These are phyloP conservation scores for Ramphastos sulfuratus DNA, from an alignment of 2,113 vertebrate species.

Conservation along the genomic window DNA sequence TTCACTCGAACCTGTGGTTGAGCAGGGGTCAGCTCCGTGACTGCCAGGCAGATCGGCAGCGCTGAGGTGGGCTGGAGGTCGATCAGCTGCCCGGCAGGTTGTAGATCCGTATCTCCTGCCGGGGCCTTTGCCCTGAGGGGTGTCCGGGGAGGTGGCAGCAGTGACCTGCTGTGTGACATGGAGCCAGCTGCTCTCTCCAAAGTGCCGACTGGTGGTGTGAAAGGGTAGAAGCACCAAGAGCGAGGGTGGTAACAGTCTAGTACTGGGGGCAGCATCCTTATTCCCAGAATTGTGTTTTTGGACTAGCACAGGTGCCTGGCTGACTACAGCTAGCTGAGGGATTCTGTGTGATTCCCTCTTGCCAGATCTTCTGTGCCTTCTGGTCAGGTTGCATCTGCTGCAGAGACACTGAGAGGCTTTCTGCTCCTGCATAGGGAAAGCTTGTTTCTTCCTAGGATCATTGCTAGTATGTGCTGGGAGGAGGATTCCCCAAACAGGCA, in stretches of 20 bases:
- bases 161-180: not conserved
- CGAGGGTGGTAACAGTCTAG: not conserved
- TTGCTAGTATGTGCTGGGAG: conserved; percentile 29
- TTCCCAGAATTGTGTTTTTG: not conserved
- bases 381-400: not conserved
- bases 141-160: not conserved
- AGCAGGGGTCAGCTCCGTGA: not conserved
- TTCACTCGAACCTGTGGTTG: not conserved
- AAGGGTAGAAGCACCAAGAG: not conserved
- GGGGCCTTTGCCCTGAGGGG: not conserved
- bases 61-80: not conserved
- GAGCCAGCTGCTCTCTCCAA: not conserved
- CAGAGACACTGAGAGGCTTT: not conserved
- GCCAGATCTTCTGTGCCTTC: not conserved
- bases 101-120: not conserved
- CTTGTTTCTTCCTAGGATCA: conserved; percentile 29
- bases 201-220: not conserved
- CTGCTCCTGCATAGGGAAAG: not conserved
- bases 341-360: not conserved
- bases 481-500: conserved; percentile 38
- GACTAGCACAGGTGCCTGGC: not conserved
- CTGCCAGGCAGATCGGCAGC: not conserved
- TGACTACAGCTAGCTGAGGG: not conserved
- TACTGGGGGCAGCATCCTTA: not conserved
- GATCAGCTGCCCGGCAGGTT: not conserved